These are phyloP conservation scores for Chamaetylas fuelleborni DNA, from an alignment of 2,113 vertebrate species.

Conservation along the genomic window DNA sequence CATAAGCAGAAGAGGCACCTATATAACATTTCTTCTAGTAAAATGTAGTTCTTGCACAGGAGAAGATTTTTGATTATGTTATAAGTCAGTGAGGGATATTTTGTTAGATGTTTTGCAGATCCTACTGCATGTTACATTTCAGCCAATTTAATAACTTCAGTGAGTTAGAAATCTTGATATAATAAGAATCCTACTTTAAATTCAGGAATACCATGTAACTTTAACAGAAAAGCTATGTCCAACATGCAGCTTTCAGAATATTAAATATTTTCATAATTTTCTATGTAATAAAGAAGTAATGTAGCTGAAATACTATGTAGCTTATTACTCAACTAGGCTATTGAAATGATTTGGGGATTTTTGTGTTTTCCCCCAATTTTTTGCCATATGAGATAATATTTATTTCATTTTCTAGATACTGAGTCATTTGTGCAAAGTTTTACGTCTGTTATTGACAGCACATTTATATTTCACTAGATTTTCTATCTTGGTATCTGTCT, in stretches of 20 bases:
- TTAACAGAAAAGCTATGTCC: background rate
- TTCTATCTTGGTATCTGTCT: background rate
- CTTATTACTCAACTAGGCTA: background rate
- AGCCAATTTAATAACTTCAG: background rate
- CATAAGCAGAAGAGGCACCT: background rate
- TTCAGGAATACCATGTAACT: background rate
- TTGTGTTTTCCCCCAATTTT: background rate
- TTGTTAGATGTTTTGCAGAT: background rate
- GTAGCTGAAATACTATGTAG: background rate
- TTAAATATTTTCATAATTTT: background rate
- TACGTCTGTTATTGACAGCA: conserved; percentile 38
- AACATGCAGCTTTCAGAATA: conserved; percentile 36
- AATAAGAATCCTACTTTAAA: background rate
- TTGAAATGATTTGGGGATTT: background rate
- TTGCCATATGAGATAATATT: background rate
- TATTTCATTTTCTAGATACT: background rate
- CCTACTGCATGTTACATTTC: background rate
- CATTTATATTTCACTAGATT: conserved; percentile 24
- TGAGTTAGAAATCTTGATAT: background rate
- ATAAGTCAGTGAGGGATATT: background rate
- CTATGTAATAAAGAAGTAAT: background rate
- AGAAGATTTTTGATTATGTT: background rate
- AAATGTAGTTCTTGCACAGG: background rate
- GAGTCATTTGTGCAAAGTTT: conserved; percentile 34
- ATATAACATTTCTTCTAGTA: background rate